Evolutionary conservation across 2,113 vertebrate genomes (phyloP).

Genomic region (Datnioides undecimradiatus): DNA sequence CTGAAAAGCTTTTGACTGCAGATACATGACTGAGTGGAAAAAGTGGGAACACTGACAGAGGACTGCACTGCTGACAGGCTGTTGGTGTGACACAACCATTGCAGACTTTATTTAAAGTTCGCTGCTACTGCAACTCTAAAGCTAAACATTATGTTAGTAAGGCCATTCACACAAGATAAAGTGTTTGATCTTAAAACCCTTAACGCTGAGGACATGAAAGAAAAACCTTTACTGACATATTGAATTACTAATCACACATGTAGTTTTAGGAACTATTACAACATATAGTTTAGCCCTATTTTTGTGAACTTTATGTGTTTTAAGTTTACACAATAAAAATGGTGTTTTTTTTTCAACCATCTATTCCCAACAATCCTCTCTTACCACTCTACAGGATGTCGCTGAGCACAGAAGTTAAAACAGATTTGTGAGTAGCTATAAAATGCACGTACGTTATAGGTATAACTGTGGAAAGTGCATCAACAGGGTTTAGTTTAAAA

Average conservation of each 20-base stretch:
- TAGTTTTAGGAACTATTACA: not conserved
- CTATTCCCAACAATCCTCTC: not conserved
- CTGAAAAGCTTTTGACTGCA: not conserved
- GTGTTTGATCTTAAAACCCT: not conserved
- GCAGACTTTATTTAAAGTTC: not conserved
- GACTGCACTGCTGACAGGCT: constrained; percentile 11
- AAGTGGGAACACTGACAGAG: not conserved
- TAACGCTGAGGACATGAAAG: not conserved
- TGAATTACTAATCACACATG: not conserved
- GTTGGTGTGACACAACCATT: not conserved
- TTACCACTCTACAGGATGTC: no score
- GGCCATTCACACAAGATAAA: not conserved
- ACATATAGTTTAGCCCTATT: not conserved
- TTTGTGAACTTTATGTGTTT: not conserved
- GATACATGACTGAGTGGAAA: not conserved
- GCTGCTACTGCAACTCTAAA: not conserved
- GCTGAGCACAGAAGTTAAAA: not conserved
- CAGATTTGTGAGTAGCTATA: not conserved
- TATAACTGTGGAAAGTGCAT: no score
- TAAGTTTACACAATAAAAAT: not conserved
- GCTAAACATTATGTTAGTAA: not conserved
- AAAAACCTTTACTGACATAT: not conserved
- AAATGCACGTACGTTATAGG: not conserved
- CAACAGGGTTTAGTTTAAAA: not conserved
- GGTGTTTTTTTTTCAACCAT: not conserved